Evolutionary conservation across 2,797 vertebrate genomes (phyloP).

Genomic region (Muscicapa striata): DNA sequence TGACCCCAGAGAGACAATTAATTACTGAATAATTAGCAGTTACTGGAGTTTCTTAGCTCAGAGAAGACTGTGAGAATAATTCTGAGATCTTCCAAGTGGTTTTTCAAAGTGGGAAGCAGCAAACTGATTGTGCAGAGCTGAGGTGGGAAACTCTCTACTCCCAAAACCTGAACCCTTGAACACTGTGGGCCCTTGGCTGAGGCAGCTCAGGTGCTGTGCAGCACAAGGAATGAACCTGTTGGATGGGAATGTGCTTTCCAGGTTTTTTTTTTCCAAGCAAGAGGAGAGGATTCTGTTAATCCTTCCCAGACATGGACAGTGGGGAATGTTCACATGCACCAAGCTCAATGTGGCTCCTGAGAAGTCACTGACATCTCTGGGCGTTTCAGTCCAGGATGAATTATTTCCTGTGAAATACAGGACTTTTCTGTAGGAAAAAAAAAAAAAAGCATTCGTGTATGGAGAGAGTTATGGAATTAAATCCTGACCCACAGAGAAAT

Average conservation of each 20-base stretch:
- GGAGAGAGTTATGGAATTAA: background rate
- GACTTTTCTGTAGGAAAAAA: background rate
- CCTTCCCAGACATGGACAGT: background rate
- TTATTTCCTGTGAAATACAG: background rate
- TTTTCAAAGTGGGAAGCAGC: background rate
- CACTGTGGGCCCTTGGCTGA: background rate
- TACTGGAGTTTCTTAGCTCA: background rate
- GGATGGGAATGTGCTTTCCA: background rate
- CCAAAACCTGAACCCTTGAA: background rate
- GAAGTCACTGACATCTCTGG: background rate
- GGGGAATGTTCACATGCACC: background rate
- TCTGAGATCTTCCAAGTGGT: background rate
- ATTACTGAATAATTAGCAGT: conserved; percentile 42
- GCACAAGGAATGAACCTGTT: background rate
- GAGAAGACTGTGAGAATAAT: background rate
- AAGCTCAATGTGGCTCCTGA: background rate
- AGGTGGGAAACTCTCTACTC: background rate
- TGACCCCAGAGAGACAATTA: background rate
- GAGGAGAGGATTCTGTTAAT: background rate
- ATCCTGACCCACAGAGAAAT: background rate
- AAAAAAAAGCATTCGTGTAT: background rate
- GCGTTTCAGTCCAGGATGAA: background rate
- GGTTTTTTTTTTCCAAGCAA: background rate
- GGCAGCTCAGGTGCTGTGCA: background rate
- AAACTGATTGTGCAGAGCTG: background rate